Evolutionary conservation across 2,888 invertebrate genomes (phyloP).

Genomic region (Yponomeuta evonymella): DNA sequence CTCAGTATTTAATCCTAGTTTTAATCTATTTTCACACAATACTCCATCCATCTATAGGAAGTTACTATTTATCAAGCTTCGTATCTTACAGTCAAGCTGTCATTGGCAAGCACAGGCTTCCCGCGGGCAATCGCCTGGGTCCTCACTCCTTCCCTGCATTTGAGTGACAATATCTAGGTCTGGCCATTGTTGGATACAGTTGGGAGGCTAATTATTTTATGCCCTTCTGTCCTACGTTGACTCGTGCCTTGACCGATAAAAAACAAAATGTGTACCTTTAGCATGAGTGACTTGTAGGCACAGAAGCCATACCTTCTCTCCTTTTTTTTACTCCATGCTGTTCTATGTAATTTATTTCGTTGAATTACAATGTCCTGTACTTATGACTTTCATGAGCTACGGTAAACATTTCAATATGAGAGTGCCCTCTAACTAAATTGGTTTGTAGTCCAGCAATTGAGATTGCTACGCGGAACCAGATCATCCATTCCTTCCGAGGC

Average conservation of each 20-base stretch:
- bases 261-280: too few relatives aligned
- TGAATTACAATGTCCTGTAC: not conserved
- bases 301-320: too few relatives aligned
- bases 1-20: too few relatives aligned
- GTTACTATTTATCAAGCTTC: not conserved
- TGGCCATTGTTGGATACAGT: not conserved
- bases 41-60: not conserved
- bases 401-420: slow-evolving; percentile 1
- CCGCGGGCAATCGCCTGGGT: not conserved
- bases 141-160: not conserved
- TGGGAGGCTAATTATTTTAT: not conserved
- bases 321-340: too few relatives aligned
- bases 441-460: slow-evolving; percentile 8
- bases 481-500: not conserved
- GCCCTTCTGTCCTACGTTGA: not conserved
- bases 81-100: not conserved
- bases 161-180: not conserved
- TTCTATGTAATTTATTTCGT: not conserved
- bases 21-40: too few relatives aligned
- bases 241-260: too few relatives aligned
- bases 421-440: slow-evolving; percentile 7
- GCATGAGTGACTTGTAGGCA: too few relatives aligned
- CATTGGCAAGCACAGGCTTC: not conserved
- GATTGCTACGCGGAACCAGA: slow-evolving; percentile 1
- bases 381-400: not conserved